Evolutionary conservation across 2,888 invertebrate species (phyloP).

Genomic region (Globia sparganii): DNA sequence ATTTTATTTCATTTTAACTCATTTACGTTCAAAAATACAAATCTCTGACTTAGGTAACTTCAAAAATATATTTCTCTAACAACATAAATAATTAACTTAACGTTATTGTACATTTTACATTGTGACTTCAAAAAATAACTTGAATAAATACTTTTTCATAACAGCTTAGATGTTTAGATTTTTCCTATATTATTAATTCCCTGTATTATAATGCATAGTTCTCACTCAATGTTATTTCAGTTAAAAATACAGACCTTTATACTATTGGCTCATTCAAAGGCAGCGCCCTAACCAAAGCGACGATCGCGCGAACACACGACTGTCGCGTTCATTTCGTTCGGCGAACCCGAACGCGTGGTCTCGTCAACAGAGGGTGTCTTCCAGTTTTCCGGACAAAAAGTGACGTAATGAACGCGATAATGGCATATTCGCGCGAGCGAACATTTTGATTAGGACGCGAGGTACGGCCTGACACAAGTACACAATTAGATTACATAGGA

Average conservation of each 20-base stretch:
- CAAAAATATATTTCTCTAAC: conserved; percentile 35
- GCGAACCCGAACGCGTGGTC: background rate
- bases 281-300: too few relatives aligned
- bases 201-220: background rate
- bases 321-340: background rate
- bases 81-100: conserved; percentile 48
- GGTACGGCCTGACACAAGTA: background rate
- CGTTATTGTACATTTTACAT: conserved; percentile 52
- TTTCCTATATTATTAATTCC: background rate
- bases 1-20: conserved; percentile 19
- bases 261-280: too few relatives aligned
- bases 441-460: too few relatives aligned
- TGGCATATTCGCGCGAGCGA: too few relatives aligned
- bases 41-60: conserved; percentile 42
- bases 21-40: conserved; percentile 37
- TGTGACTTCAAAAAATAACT: conserved; percentile 20
- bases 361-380: background rate
- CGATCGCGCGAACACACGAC: too few relatives aligned
- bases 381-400: background rate
- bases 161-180: background rate
- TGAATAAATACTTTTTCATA: background rate
- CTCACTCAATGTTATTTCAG: conserved; percentile 6
- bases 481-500: background rate
- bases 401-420: background rate
- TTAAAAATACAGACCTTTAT: background rate